These are phyloP conservation scores for Grallaria varia DNA, from an alignment of 2,113 vertebrate genomes.

Conservation along the genomic window DNA sequence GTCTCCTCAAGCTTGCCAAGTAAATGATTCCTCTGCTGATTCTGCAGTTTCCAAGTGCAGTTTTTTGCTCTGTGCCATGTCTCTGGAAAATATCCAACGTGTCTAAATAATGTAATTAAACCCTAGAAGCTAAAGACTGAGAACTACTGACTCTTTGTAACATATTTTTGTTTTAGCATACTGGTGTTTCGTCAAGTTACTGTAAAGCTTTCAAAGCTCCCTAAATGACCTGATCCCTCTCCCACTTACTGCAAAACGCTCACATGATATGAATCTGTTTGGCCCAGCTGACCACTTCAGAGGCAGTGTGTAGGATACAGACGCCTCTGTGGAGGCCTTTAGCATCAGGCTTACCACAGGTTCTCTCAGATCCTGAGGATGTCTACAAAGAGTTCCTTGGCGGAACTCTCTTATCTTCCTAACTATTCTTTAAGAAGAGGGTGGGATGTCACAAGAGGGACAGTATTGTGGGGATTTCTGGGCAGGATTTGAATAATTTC, in stretches of 20 bases:
- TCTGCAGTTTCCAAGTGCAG: conserved; percentile 39
- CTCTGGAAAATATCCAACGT: neutral
- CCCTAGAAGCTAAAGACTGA: neutral
- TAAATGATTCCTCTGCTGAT: conserved; percentile 45
- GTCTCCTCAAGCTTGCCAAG: conserved; percentile 5
- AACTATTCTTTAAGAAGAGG: neutral
- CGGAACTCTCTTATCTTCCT: neutral
- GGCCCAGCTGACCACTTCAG: conserved; percentile 47
- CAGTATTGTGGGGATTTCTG: neutral
- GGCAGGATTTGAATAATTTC: neutral
- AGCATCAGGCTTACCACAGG: neutral
- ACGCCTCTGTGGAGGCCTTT: neutral
- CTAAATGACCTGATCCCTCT: conserved; percentile 24
- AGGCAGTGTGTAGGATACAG: conserved; percentile 12
- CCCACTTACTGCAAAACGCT: neutral
- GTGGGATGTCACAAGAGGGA: neutral
- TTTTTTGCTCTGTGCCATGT: neutral
- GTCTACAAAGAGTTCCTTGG: neutral
- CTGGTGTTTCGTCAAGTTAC: neutral
- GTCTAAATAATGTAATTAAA: conserved; percentile 47
- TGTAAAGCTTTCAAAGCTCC: conserved; percentile 12
- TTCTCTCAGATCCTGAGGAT: neutral
- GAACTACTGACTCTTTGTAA: neutral
- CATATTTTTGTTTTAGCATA: neutral
- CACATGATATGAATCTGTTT: neutral